Evolutionary conservation across 2,797 vertebrate species (phyloP).

Genomic region (Lutjanus campechanus): DNA sequence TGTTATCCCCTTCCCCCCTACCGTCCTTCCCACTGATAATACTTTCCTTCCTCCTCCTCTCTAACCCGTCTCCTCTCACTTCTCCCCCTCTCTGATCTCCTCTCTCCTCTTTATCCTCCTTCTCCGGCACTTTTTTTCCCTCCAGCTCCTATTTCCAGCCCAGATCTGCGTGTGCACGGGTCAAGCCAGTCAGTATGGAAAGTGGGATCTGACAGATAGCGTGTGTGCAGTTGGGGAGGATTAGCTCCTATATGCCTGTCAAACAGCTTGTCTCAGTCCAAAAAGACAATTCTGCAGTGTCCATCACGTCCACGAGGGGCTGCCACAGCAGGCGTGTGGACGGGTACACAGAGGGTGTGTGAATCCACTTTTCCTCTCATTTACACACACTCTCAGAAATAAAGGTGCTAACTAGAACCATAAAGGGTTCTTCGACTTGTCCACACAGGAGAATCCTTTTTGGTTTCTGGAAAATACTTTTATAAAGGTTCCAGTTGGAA

Average conservation of each 20-base stretch:
- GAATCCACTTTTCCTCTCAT: conserved; percentile 42
- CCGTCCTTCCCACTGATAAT: conserved; percentile 45
- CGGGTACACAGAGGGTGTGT: conserved; percentile 14
- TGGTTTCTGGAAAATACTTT: no score
- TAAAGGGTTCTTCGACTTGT: no score
- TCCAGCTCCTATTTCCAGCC: conserved; percentile 18
- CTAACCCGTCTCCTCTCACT: conserved; percentile 45
- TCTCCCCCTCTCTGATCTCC: conserved; percentile 48
- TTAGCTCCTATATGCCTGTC: conserved; percentile 35
- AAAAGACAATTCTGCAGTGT: conserved; percentile 32
- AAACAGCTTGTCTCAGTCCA: conserved; percentile 16
- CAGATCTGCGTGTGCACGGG: conserved; percentile 26
- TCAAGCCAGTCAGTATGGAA: conserved; percentile 46
- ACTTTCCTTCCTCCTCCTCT: conserved; percentile 32
- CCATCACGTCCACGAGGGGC: conserved; percentile 58
- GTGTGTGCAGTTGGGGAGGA: conserved; percentile 16
- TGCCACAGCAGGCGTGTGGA: conserved; percentile 27
- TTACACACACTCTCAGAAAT: no score
- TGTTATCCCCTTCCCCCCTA: conserved; percentile 44
- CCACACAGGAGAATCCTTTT: no score
- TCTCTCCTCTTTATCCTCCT: conserved; percentile 42
- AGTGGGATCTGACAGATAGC: conserved; percentile 48
- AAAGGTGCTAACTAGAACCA: no score
- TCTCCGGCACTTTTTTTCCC: conserved; percentile 12
- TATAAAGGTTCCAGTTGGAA: no score